Conservation (phyloP, 2,797 vertebrate genomes). For the Tinamus major region DNA sequence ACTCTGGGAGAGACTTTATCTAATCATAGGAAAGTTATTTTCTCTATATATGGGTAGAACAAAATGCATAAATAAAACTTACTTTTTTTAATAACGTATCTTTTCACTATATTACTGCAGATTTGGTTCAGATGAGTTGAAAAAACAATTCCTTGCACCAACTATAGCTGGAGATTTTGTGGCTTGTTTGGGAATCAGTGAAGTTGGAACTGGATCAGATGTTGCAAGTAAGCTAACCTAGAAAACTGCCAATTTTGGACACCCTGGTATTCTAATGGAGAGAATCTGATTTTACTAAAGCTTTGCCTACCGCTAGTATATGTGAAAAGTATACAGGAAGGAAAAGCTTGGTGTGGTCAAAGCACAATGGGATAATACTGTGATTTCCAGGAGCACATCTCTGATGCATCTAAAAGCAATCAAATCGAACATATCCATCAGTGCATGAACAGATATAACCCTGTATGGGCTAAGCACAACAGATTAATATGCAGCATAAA, state of each 20-base stretch:
- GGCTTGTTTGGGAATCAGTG: constrained; percentile 88
- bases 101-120: constrained; percentile 69
- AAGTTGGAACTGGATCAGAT: constrained; percentile 87
- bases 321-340: neutral
- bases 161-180: constrained; percentile 87
- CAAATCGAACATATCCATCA: neutral
- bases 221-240: constrained; percentile 84
- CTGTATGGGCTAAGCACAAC: neutral
- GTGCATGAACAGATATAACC: neutral
- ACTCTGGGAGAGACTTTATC: neutral
- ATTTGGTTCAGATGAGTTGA: constrained; percentile 86
- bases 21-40: neutral
- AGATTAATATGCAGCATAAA: neutral
- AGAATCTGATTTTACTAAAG: neutral
- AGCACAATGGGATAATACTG: neutral
- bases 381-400: neutral
- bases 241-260: neutral
- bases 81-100: neutral
- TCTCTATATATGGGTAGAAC: neutral
- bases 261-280: neutral
- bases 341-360: neutral
- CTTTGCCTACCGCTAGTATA: neutral
- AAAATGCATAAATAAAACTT: neutral
- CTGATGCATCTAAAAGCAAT: neutral
- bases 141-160: constrained; percentile 84